phyloP scores from a whole-genome alignment of 53 echinoderm and acorn worm species.

The Astropecten irregularis region DNA sequence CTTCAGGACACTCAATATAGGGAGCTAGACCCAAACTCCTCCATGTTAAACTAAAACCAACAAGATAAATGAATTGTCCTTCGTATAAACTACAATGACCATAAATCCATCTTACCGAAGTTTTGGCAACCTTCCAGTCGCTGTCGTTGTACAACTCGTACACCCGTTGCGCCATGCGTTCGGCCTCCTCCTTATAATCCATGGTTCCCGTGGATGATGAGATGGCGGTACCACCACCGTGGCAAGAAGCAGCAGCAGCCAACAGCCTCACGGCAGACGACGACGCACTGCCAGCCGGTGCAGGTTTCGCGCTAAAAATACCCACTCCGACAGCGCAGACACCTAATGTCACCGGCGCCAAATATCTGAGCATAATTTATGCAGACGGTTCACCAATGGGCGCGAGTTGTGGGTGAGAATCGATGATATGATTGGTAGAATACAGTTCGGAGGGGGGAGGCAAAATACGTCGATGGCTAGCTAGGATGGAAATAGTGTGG shows the following conservation, averaged over 20 bases:
- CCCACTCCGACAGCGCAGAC: slow-evolving; percentile 49
- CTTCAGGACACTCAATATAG: too few species aligned
- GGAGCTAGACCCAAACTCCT: too few species aligned
- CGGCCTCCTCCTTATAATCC: slow-evolving; percentile 80
- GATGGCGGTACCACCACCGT: neutral
- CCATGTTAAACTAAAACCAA: too few species aligned
- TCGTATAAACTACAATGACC: too few species aligned
- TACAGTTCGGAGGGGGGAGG: neutral
- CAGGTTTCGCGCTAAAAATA: slow-evolving; percentile 40
- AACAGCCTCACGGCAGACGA: slow-evolving; percentile 9
- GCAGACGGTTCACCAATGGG: slow-evolving; percentile 46
- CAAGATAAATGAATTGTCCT: too few species aligned
- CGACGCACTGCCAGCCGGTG: slow-evolving; percentile 6
- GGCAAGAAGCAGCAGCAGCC: neutral
- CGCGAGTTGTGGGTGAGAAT: slow-evolving; percentile 1
- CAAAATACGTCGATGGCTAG: too few species aligned
- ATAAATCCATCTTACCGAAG: slow-evolving; percentile 85
- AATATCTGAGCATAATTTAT: slow-evolving; percentile 68
- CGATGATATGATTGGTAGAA: slow-evolving; percentile 30
- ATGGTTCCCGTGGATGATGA: slow-evolving; percentile 27
- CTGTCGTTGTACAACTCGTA: slow-evolving; percentile 71
- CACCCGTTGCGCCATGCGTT: slow-evolving; percentile 64
- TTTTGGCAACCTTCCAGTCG: slow-evolving; percentile 85
- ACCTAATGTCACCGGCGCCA: slow-evolving; percentile 63
- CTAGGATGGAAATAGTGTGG: neutral